Evolutionary conservation across 2,113 vertebrate species (phyloP).

Genomic region (Gambusia affinis): DNA sequence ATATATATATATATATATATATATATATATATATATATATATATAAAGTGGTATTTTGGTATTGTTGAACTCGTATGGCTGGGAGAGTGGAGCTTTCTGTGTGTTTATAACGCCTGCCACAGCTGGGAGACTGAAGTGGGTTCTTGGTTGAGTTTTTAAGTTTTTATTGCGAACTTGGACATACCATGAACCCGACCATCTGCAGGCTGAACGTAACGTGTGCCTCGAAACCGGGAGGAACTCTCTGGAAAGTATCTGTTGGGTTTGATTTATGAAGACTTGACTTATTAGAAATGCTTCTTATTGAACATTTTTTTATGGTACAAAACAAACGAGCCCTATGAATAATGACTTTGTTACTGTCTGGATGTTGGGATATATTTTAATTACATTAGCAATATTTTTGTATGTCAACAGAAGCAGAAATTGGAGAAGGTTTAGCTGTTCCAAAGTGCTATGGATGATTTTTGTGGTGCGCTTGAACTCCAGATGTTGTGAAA

Average conservation of each 20-base stretch:
- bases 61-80: slow-evolving; percentile 3
- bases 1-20: no score
- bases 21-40: neutral
- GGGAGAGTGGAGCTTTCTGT: slow-evolving; percentile 15
- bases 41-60: neutral
- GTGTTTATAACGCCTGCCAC: slow-evolving; percentile 33
- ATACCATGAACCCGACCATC: slow-evolving; percentile 15
- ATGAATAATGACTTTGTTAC: slow-evolving; percentile 6
- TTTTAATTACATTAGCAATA: slow-evolving; percentile 23
- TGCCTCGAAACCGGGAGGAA: slow-evolving; percentile 42
- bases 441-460: slow-evolving; percentile 32
- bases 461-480: slow-evolving; percentile 17
- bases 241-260: slow-evolving; percentile 10
- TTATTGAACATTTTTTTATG: slow-evolving; percentile 14
- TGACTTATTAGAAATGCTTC: slow-evolving; percentile 3
- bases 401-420: neutral
- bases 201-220: slow-evolving; percentile 32
- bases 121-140: slow-evolving; percentile 6
- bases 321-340: slow-evolving; percentile 1
- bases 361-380: slow-evolving; percentile 29
- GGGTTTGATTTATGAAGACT: slow-evolving; percentile 16
- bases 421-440: neutral
- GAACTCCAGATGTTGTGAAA: slow-evolving; percentile 27
- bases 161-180: slow-evolving; percentile 17
- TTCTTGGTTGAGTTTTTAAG: slow-evolving; percentile 7